Percentiles rank a stretch among this genome's conserved stretches.
phyloP scores from a whole-genome alignment of 1,140 invertebrate genomes.

The Orchesella cincta region DNA sequence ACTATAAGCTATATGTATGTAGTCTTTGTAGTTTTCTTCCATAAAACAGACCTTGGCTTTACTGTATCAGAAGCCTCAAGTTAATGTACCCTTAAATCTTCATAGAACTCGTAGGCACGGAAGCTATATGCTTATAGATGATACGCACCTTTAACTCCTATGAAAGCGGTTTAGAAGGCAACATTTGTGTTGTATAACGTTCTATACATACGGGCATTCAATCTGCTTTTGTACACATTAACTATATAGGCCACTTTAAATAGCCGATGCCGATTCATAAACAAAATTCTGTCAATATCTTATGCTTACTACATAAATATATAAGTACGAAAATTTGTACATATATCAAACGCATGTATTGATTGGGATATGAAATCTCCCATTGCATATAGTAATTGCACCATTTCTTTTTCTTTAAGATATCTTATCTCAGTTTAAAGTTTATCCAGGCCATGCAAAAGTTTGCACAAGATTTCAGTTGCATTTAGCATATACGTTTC shows the following conservation, averaged over 20 bases:
- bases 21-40: background rate
- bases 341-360: background rate
- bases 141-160: no score
- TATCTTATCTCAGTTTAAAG: background rate
- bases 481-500: background rate
- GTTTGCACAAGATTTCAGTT: background rate
- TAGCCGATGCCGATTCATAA: no score
- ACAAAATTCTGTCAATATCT: no score
- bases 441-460: background rate
- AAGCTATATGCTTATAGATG: no score
- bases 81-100: background rate
- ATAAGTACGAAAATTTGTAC: background rate
- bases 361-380: background rate
- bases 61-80: background rate
- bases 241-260: no score
- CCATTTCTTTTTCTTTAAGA: background rate
- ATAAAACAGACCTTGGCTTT: background rate
- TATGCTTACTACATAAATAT: background rate
- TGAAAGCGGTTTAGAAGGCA: no score
- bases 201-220: no score
- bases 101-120: no score
- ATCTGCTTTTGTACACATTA: no score
- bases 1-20: background rate
- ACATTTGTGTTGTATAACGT: no score
- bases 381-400: background rate